Percentiles rank a stretch among this genome's conserved stretches.
Conservation (phyloP, 2,888 invertebrate species). For the Microdon myrmicae region DNA sequence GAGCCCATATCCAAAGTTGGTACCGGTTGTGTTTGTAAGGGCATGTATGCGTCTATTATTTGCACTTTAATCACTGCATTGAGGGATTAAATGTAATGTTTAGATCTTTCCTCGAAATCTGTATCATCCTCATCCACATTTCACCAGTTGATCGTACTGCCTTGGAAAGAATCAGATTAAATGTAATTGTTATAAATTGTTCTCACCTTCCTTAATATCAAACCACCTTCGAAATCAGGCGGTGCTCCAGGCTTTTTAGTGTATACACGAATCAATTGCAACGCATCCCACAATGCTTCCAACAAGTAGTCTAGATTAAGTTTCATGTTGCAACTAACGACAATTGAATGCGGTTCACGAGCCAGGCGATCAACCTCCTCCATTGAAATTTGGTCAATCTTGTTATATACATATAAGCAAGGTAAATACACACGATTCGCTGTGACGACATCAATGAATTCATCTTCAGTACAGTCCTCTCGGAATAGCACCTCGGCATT, state of each 20-base stretch:
- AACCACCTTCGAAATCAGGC: slow-evolving; percentile 94
- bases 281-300: slow-evolving; percentile 92
- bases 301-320: slow-evolving; percentile 94
- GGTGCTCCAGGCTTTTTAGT: slow-evolving; percentile 99
- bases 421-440: slow-evolving; percentile 96
- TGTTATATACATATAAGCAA: slow-evolving; percentile 98
- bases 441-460: slow-evolving; percentile 97
- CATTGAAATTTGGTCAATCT: slow-evolving; percentile 99
- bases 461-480: slow-evolving; percentile 95
- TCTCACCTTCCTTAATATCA: slow-evolving; percentile 84
- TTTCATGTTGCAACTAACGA: slow-evolving; percentile 99
- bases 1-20: too few species aligned
- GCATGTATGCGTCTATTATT: too few species aligned
- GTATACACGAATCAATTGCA: slow-evolving; percentile 94
- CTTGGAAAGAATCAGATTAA: neutral
- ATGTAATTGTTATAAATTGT: neutral
- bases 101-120: too few species aligned
- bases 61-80: too few species aligned
- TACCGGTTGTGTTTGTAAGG: too few species aligned
- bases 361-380: slow-evolving; percentile 98
- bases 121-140: too few species aligned
- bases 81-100: too few species aligned
- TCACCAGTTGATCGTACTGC: neutral
- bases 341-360: slow-evolving; percentile 85
- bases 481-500: slow-evolving; percentile 95